These are phyloP conservation scores for Solea solea DNA, from an alignment of 2,113 vertebrate genomes.

Conservation along the genomic window DNA sequence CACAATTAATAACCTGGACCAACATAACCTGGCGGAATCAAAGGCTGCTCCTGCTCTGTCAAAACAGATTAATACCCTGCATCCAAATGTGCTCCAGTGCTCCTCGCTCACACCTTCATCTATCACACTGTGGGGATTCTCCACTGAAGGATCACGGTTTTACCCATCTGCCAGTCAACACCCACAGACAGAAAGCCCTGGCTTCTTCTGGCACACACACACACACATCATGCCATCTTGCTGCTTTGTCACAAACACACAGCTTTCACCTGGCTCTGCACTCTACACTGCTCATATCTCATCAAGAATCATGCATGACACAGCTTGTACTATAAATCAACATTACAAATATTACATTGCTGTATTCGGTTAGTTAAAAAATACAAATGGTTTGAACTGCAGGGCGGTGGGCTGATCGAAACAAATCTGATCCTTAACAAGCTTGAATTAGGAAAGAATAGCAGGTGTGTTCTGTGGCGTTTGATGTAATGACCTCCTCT, in stretches of 20 bases:
- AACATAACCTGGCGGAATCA: constrained; percentile 18
- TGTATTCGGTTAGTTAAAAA: not conserved
- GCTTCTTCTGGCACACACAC: constrained; percentile 38
- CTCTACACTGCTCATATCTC: constrained; percentile 1
- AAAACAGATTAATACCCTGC: constrained; percentile 49
- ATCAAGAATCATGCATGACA: not conserved
- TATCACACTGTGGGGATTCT: constrained; percentile 59
- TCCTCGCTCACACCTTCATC: constrained; percentile 59
- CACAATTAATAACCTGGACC: not conserved
- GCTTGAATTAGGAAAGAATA: constrained; percentile 6
- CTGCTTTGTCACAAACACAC: constrained; percentile 16
- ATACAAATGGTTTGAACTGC: constrained; percentile 3
- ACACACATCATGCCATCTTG: constrained; percentile 58
- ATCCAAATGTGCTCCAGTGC: constrained; percentile 51
- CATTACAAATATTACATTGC: not conserved
- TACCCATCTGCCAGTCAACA: constrained; percentile 68
- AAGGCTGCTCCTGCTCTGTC: constrained; percentile 27
- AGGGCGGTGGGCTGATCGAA: not conserved
- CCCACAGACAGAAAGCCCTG: constrained; percentile 40
- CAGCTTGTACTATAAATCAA: not conserved
- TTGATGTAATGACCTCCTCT: not conserved
- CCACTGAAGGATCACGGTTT: constrained; percentile 50
- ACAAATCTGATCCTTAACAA: not conserved
- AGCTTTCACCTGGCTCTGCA: constrained; percentile 26
- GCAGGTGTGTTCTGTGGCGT: not conserved